Percentiles rank a stretch among this genome's conserved stretches.
phyloP scores from a whole-genome alignment of 2,888 invertebrate species.

The Sinotaia quadrata region DNA sequence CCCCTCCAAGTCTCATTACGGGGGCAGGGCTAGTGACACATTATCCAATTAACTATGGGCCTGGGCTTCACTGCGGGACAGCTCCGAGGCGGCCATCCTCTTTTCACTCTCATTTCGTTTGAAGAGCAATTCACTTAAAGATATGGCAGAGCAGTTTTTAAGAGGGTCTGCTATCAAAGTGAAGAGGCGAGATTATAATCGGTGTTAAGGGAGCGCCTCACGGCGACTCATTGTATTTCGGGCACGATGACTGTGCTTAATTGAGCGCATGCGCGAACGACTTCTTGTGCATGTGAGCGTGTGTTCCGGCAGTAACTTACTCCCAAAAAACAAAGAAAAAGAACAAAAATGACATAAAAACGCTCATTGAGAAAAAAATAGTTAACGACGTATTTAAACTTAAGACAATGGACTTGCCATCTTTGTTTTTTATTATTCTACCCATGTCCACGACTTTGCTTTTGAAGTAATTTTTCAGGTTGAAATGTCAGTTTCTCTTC shows the following conservation, averaged over 20 bases:
- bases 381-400: no score
- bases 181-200: constrained; percentile 7
- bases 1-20: constrained; percentile 12
- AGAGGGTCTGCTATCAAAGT: not conserved
- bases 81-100: not conserved
- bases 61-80: constrained; percentile 21
- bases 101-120: constrained; percentile 10
- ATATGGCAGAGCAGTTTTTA: constrained; percentile 17
- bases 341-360: no score
- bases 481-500: no score
- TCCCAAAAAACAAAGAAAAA: no score
- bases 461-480: no score
- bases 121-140: constrained; percentile 25
- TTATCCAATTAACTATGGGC: constrained; percentile 26
- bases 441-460: no score
- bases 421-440: no score
- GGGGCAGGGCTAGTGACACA: constrained; percentile 20
- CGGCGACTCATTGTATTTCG: constrained; percentile 15
- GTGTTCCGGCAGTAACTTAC: no score
- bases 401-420: no score
- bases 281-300: no score
- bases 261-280: not conserved
- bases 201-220: not conserved
- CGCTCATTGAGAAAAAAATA: no score
- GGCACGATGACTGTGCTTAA: not conserved